Conservation (phyloP, 2,113 vertebrate species). For the Lamprologus sp. region DNA sequence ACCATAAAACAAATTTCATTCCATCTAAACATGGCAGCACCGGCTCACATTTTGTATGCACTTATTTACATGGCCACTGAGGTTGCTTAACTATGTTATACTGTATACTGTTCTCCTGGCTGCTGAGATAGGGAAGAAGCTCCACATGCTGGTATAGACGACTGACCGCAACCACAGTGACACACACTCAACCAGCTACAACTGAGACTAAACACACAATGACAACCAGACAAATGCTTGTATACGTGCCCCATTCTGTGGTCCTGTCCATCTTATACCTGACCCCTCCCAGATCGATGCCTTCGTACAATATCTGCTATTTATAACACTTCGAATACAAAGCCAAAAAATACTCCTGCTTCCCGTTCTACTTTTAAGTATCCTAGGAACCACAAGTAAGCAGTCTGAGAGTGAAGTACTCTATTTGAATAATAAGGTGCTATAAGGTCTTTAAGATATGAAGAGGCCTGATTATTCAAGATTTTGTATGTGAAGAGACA, state of each 20-base stretch:
- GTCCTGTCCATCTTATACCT: background rate
- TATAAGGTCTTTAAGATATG: background rate
- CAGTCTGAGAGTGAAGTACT: background rate
- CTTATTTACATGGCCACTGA: background rate
- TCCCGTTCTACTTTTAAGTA: fast-evolving
- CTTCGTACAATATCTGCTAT: background rate
- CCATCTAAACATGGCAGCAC: background rate
- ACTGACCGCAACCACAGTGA: slow-evolving; percentile 56
- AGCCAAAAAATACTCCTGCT: background rate
- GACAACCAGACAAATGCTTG: background rate
- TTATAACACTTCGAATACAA: background rate
- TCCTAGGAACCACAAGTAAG: background rate
- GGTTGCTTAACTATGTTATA: background rate
- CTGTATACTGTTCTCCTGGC: slow-evolving; percentile 16
- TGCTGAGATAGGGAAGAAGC: slow-evolving; percentile 53
- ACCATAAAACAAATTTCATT: background rate
- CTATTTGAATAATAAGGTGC: background rate
- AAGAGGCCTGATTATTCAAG: fast-evolving
- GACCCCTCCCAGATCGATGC: background rate
- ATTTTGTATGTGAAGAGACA: background rate
- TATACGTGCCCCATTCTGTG: background rate
- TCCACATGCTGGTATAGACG: slow-evolving; percentile 42
- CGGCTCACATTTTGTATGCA: background rate
- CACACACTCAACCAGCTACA: slow-evolving; percentile 35
- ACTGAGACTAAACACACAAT: slow-evolving; percentile 18